phyloP scores from a whole-genome alignment of 2,797 vertebrate genomes.

The Gadopsis bispinosus region DNA sequence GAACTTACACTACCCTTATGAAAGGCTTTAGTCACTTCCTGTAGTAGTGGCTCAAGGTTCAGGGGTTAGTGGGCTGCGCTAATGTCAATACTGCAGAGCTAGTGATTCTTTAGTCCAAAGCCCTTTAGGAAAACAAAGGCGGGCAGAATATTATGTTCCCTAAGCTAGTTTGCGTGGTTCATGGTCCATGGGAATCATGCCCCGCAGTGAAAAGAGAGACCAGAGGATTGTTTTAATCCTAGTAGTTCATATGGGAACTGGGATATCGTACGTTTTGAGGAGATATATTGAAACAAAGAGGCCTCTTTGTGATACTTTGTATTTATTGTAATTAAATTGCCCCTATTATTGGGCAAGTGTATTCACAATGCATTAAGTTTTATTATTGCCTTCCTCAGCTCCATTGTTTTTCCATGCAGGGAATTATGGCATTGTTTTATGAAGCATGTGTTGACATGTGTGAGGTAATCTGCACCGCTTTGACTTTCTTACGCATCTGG shows the following conservation, averaged over 20 bases:
- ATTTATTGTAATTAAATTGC: conserved; percentile 48
- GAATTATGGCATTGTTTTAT: conserved; percentile 4
- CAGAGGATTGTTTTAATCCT: conserved; percentile 73
- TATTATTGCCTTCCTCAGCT: conserved; percentile 21
- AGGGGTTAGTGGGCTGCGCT: conserved; percentile 74
- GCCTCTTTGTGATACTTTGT: conserved; percentile 26
- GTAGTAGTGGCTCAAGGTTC: conserved; percentile 76
- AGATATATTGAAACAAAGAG: conserved; percentile 56
- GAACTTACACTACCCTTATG: conserved; percentile 72
- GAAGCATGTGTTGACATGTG: conserved; percentile 19
- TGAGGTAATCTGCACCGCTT: conserved; percentile 13
- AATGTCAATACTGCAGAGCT: conserved; percentile 73
- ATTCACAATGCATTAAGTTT: conserved; percentile 20
- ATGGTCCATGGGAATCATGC: conserved; percentile 77
- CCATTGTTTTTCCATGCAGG: conserved; percentile 5
- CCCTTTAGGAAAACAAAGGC: conserved; percentile 73
- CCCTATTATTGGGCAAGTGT: conserved; percentile 55
- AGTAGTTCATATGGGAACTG: conserved; percentile 66
- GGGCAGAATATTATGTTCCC: conserved; percentile 74
- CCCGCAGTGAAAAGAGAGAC: conserved; percentile 54
- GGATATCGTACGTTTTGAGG: conserved; percentile 53
- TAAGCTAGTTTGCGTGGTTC: conserved; percentile 60
- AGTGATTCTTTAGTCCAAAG: conserved; percentile 66
- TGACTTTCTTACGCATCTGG: conserved; percentile 26
- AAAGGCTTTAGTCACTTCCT: conserved; percentile 81